Base-by-base conservation (phyloP, 2,113 vertebrate genomes). In the Uria aalge region DNA sequence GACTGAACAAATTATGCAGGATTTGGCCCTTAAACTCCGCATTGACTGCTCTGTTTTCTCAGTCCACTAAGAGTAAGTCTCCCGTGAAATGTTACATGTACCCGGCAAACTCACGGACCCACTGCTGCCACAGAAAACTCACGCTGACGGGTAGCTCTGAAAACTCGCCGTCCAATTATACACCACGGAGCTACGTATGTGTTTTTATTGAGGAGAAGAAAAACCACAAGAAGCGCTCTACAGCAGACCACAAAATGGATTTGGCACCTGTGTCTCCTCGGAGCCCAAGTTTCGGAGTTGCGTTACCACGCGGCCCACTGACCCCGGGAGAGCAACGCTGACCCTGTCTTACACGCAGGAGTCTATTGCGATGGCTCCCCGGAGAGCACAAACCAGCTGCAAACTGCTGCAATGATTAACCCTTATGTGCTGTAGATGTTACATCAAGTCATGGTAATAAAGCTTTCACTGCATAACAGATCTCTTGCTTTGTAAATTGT, bases 1-100 rank as follows among this genome's bases (percentile, higher is more conserved):
- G 77, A 62, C 74, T 20, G 81, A 82, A 40, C 1, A 48, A 88
- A 82, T 84, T 80, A 36, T 16, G 69, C 68, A 52, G 76, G 75
- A 60, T 94, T 93, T 92, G 79, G 92, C 91, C 92, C 93, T 74
- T 29, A 83, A 62, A 67, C 72, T 79, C 81, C 8, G 67, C 80
- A 8, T 0, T 62, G 85, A 12, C 80, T 90, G 96, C 97, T 98
- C 96, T 91, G 71, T 41, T 98, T 98, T 96, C 98, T 98, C 98
- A 98, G 97, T 85, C 98, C 97, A 91, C 98, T 98, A 98, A 97
- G 97, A 97, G 56, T 93, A 98, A 98, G 97, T 97, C 96, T 98
- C 98, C 98, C 85, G 66, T 98, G 98, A 98, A 98, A 97, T 90
- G 74, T 71, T 88, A 20, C 95, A 76, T 12, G 93, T 21, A 63